Conservation (phyloP, 2,797 vertebrate genomes). For the Poliocrania exsul region DNA sequence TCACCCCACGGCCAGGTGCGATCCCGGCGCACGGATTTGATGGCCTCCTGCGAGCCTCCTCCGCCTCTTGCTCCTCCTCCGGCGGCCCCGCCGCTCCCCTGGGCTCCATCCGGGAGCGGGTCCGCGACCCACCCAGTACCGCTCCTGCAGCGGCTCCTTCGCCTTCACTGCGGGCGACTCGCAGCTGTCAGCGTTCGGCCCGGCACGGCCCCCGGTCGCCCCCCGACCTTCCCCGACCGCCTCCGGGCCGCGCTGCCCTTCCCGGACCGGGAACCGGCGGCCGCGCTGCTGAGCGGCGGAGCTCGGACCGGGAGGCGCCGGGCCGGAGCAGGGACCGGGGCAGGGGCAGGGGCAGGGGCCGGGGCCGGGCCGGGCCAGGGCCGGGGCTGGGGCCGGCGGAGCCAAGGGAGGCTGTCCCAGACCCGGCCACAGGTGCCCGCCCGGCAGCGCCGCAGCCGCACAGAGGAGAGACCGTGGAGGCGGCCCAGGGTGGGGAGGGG, state of each 20-base stretch:
- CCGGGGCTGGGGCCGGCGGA: not conserved
- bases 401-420: not conserved
- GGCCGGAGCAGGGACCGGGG: no score
- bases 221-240: no score
- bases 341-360: no score
- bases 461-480: no score
- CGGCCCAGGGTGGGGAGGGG: not conserved
- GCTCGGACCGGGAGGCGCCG: no score
- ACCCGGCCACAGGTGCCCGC: no score
- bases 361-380: no score
- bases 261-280: not conserved
- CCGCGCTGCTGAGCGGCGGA: no score
- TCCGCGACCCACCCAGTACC: not conserved
- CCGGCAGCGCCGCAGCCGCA: not conserved
- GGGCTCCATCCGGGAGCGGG: no score
- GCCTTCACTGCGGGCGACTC: not conserved
- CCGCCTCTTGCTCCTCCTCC: not conserved
- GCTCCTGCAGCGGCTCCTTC: no score
- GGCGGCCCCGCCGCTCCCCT: not conserved
- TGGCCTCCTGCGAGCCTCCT: not conserved
- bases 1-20: not conserved
- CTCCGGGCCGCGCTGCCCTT: not conserved
- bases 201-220: no score
- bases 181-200: not conserved
- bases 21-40: not conserved